Base-by-base conservation (phyloP, 2,888 invertebrate genomes). In the Drosophila nr. perissopoda region DNA sequence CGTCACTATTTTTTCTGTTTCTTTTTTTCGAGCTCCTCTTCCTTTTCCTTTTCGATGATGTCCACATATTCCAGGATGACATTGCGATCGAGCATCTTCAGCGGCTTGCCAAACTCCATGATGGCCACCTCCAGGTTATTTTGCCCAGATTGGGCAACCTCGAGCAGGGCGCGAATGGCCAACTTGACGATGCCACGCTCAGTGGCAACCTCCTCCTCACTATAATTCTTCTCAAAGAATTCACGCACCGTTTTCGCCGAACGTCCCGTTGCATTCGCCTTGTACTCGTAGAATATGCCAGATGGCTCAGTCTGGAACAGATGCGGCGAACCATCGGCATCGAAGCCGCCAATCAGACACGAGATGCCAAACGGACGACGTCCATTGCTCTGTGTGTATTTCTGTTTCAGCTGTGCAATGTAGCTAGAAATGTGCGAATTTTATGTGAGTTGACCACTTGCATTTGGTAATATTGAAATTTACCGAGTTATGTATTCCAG, bases 291-390 rank as follows among this genome's bases (percentile, higher is more conserved):
- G 93, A 99, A 99, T 88, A 99, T 99, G 72, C 99, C 99, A 61
- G 99, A 99, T 8, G 99, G 99, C 93, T 99, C 99, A 38, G 99
- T 99, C 94, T 99, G 99, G 94, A 98, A 99, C 54, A 99, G 94
- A 94, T 98, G 98, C 42, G 99, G 98, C 36, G 96, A 95, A 13
- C 99, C 99, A 93, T 99, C 99, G 92, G 96, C 96, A 93, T 99
- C 99, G 93, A 99, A 99, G 4, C 99, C 99, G 72, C 99, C 99
- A 92, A 99, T 97, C 54, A 99, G 94, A 91, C 99, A 99, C 6
- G 99, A 99, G 91, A 99, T 98, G 83, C 99, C 99, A 93, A 99
- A 99, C 10, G 99, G 99, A 91, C 99, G 95, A 76, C 99, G 95
- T 58, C 99, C 99, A 93, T 99, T 99, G 91, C 99, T 99, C 93